Base-by-base conservation (phyloP, 2,888 invertebrate species). In the Invenusta paracnida region DNA sequence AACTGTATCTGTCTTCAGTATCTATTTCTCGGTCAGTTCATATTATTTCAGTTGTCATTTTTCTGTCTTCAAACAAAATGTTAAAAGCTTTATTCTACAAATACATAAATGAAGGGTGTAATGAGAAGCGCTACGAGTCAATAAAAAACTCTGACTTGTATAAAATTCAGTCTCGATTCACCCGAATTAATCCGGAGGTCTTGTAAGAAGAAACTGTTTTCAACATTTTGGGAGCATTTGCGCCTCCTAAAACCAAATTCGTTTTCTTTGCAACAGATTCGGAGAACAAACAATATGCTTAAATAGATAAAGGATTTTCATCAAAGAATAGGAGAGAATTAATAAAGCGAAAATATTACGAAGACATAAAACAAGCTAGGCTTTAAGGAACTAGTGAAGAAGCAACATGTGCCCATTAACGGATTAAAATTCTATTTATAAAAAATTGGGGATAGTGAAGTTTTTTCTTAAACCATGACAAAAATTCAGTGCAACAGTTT, bases 211-310 rank as follows among this genome's bases (percentile, higher is more conserved):
- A 73, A 73, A 73, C 23, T 73, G 73, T 73, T 73, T 73, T 73
- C 73, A 73, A 73, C 73, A 23, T 73, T 73, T 23, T 73, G 73
- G 73, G 73, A 73, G 73, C 73, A 73, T 73, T 73, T 73, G 73
- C 27, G 17, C 73, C 73, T 23, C 27, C 23, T 73, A 23, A 73
- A 73, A 73, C 73, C 17, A 73, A 73, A 73, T 73, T 73, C 17
- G 25, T 73, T 73, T 73, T 73, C 73, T 73, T 13, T 73, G 73
- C 73, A 73, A 73, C 73, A 73, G 11, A 73, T 73, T 73, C 73
- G 73, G 73, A 73, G 73, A 73, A 73, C 73, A 73, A 73, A 73
- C 73, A 73, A 25, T 73, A 73, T 73, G 73, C 73, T 73, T 73
- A 73, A 5, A 23, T 73, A 73, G 73, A 2, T 73, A 23, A 73